phyloP scores from a whole-genome alignment of 1,140 invertebrate genomes.

The Drosophila teissieri region DNA sequence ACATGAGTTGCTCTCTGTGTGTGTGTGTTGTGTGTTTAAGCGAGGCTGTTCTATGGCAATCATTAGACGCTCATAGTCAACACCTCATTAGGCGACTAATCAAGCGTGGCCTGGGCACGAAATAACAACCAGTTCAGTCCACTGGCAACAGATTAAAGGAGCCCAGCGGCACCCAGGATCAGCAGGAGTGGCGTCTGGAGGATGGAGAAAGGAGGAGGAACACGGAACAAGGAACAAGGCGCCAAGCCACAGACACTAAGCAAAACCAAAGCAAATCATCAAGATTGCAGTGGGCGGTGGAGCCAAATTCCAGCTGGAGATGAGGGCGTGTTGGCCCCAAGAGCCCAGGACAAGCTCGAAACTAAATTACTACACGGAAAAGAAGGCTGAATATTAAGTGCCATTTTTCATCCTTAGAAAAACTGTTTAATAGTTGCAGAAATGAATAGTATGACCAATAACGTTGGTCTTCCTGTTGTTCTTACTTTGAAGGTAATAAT shows the following conservation, averaged over 20 bases:
- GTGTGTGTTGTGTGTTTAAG: not conserved
- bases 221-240: conserved; percentile 15
- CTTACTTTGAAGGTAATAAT: too few species aligned
- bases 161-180: not conserved
- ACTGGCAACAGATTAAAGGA: conserved; percentile 55
- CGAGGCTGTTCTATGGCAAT: conserved; percentile 37
- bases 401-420: not conserved
- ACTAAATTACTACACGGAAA: conserved; percentile 5
- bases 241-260: conserved; percentile 36
- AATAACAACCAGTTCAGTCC: conserved; percentile 74
- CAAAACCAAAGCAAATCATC: conserved; percentile 66
- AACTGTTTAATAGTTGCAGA: too few species aligned
- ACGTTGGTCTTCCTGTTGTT: too few species aligned
- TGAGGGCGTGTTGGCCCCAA: conserved; percentile 12
- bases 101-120: conserved; percentile 71
- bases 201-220: not conserved
- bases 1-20: not conserved
- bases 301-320: conserved; percentile 19
- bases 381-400: not conserved
- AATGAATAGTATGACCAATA: too few species aligned
- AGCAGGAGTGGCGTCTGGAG: not conserved
- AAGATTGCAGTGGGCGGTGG: conserved; percentile 23
- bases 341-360: conserved; percentile 3
- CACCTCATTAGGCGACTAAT: conserved; percentile 84
- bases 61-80: conserved; percentile 79